Base-by-base conservation (phyloP, 37 sponge, comb jelly and placozoan species). In the Diacarnus erythraeanus region DNA sequence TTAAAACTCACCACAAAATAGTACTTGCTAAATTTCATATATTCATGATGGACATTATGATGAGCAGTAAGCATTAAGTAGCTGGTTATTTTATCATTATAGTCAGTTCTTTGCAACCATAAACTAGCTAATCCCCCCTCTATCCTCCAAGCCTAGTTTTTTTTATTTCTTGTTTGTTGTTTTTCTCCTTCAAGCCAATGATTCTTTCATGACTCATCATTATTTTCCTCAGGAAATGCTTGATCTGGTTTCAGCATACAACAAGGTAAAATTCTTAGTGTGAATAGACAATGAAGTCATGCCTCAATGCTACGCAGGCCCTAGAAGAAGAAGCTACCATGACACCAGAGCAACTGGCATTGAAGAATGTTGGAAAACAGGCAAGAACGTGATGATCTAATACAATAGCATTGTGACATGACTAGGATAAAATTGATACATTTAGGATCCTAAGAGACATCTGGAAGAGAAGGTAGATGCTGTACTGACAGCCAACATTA, bases 281-380 rank as follows among this genome's bases (percentile, higher is more conserved):
- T 42, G 42, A 17, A 15, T 41, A 3, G 22, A 22, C 25, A 29
- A 42, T 8, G 10, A 42, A 43, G 42, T n/a, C n/a, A n/a, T n/a
- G 3, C 56, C 56, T 44, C 56, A 12, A 3, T 42, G 3, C n/a
- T 41, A 10, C 42, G 10, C 30, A 89, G 85, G 86, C 90, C 30
- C 74, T 96, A 27, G 93, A 96, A 69, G 99, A 98, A 60, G 99
- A 98, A 44, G 92, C 89, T 21, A 83, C 71, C 33, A 88, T 98
- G 91, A 96, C 99, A 3, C 44, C 88, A 34, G 97, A 96, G 57
- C 95, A 98, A 83, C 86, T 95, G 39, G 97, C 99, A 18, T 81
- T 98, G 8, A 93, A 93, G 64, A 96, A 98, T 77, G 97, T 98
- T 44, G 99, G 99, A 15, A 98, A 98, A 72, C 92, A 94, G 90